Base-by-base conservation (phyloP, 2,797 vertebrate genomes). In the Eulemur rubriventer region DNA sequence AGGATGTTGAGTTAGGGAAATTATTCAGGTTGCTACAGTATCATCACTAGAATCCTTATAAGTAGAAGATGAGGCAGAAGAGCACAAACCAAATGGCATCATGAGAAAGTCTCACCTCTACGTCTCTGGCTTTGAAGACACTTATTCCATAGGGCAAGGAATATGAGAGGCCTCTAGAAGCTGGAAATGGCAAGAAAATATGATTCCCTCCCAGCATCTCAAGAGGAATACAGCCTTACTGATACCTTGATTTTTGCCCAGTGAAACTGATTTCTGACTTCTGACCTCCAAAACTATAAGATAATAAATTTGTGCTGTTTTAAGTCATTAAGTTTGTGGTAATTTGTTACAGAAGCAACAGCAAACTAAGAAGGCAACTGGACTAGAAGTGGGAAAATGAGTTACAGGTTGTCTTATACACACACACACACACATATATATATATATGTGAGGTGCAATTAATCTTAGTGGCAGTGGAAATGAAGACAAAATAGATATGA, bases 141-240 rank as follows among this genome's bases (percentile, higher is more conserved):
- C 0, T 7, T 65, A 65, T 9, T 17, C 33, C 10, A 41, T 24
- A 14, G 55, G n/a, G 3, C 18, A 59, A 63, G 24, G 24, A 82
- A 75, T 41, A 4, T 30, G 63, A 26, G 4, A 4, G 20, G 7
- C 18, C 17, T 48, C 16, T 5, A 48, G 46, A 67, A 80, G 22
- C 12, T 30, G 17, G 16, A 41, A 72, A 52, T 41, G 7, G 9
- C 6, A 17, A 43, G 20, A 2, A 61, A 52, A 33, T 30, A 1
- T 0, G 9, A 57, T 78, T 65, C 0, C 18, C 10, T 89, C 6
- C 14, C 13, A 67, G 57, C 38, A 8, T 7, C 17, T n/a, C 41
- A n/a, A 52, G 30, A 17, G 13, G 4, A 67, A 46, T 0, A 2
- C 12, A 72, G 10, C 4, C 1, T 18, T 26, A 3, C 30, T 1